Evolutionary conservation across 2,797 vertebrate genomes (phyloP).

Genomic region (Gadopsis bispinosus): DNA sequence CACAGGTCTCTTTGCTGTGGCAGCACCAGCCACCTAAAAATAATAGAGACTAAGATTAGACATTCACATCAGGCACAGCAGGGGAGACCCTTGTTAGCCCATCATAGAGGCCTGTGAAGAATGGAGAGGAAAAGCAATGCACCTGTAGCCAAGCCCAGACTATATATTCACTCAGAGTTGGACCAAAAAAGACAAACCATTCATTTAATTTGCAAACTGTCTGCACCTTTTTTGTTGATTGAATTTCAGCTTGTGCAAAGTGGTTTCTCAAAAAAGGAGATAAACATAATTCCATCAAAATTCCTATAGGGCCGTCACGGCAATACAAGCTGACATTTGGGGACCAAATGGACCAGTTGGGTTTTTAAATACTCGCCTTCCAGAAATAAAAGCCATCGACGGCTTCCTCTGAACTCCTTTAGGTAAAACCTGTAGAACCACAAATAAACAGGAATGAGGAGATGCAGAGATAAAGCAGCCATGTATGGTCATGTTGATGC

Average conservation of each 20-base stretch:
- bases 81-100: slow-evolving; percentile 56
- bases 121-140: slow-evolving; percentile 59
- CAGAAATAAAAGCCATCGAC: slow-evolving; percentile 87
- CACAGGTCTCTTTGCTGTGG: slow-evolving; percentile 88
- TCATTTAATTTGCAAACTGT: slow-evolving; percentile 17
- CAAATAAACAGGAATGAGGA: slow-evolving; percentile 68
- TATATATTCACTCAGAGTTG: background rate
- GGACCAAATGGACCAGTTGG: slow-evolving; percentile 77
- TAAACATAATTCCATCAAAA: slow-evolving; percentile 67
- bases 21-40: slow-evolving; percentile 89
- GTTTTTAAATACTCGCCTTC: slow-evolving; percentile 86
- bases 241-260: background rate
- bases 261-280: slow-evolving; percentile 54
- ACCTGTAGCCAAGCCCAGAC: slow-evolving; percentile 55
- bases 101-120: slow-evolving; percentile 61
- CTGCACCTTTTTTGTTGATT: slow-evolving; percentile 8
- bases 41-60: slow-evolving; percentile 75
- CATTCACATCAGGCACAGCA: slow-evolving; percentile 53
- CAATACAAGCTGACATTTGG: slow-evolving; percentile 76
- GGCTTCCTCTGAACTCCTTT: slow-evolving; percentile 87
- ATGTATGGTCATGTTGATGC: slow-evolving; percentile 37
- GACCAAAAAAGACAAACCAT: slow-evolving; percentile 4
- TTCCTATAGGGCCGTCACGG: slow-evolving; percentile 63
- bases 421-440: slow-evolving; percentile 82
- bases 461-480: slow-evolving; percentile 31